Conservation (phyloP, 2,888 invertebrate species). For the Brachypalpus laphriformis region DNA sequence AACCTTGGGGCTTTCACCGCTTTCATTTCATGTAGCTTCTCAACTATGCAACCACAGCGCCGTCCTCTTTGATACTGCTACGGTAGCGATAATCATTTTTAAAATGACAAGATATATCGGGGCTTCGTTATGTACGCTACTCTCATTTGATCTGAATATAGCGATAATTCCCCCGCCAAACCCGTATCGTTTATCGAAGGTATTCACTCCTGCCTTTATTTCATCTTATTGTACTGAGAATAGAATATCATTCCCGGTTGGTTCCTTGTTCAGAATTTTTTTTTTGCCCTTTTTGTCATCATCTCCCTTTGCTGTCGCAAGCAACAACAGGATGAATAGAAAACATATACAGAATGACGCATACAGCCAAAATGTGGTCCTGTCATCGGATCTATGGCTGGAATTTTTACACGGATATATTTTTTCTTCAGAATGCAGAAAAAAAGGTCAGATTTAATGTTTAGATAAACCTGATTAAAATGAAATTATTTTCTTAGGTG, state of each 20-base stretch:
- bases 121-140: constrained; percentile 49
- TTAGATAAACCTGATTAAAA: constrained; percentile 72
- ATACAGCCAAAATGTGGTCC: constrained; percentile 41
- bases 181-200: constrained; percentile 60
- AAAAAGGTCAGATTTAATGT: constrained; percentile 71
- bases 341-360: constrained; percentile 30
- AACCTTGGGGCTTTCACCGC: constrained; percentile 24
- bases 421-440: constrained; percentile 33
- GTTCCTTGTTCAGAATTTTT: constrained; percentile 2
- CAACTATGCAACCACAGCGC: constrained; percentile 31
- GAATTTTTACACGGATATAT: constrained; percentile 54
- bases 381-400: constrained; percentile 54
- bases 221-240: constrained; percentile 51
- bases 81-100: constrained; percentile 63
- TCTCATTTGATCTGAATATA: constrained; percentile 61
- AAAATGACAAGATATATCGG: constrained; percentile 63
- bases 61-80: constrained; percentile 23
- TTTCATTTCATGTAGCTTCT: neutral
- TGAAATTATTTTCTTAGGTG: constrained; percentile 57
- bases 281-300: constrained; percentile 1
- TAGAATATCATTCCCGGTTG: constrained; percentile 45
- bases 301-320: constrained; percentile 16
- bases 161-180: constrained; percentile 55
- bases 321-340: constrained; percentile 33
- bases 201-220: constrained; percentile 56